Conservation (phyloP, 2,113 vertebrate species). For the Sceloporus undulatus region DNA sequence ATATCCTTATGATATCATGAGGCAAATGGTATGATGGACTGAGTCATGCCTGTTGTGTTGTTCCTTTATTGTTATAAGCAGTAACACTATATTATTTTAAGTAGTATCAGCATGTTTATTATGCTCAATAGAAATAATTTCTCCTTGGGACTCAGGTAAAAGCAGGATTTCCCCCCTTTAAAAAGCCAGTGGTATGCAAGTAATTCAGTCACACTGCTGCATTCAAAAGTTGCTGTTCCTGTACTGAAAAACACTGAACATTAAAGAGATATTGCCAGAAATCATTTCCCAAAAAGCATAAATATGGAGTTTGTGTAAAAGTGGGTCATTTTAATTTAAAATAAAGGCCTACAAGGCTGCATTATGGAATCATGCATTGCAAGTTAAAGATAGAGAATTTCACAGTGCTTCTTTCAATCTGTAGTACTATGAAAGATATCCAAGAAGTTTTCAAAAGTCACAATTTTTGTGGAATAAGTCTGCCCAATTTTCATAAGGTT, state of each 20-base stretch:
- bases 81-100: background rate
- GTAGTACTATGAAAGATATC: constrained; percentile 22
- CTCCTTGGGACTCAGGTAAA: background rate
- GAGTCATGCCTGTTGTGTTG: background rate
- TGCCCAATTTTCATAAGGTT: background rate
- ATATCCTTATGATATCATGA: too few relatives aligned
- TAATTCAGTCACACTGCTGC: background rate
- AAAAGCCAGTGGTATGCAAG: background rate
- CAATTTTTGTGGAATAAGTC: background rate
- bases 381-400: constrained; percentile 14
- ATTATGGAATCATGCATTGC: background rate
- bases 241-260: background rate
- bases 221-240: background rate
- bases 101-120: background rate
- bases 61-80: background rate
- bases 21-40: too few relatives aligned
- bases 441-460: constrained; percentile 3
- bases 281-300: constrained; percentile 1
- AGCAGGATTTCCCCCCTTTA: background rate
- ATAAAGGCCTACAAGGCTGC: background rate
- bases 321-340: background rate
- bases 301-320: constrained; percentile 5
- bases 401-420: constrained; percentile 18
- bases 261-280: background rate
- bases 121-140: background rate